Conservation (phyloP, 2,113 vertebrate species). For the Galeopterus variegatus region DNA sequence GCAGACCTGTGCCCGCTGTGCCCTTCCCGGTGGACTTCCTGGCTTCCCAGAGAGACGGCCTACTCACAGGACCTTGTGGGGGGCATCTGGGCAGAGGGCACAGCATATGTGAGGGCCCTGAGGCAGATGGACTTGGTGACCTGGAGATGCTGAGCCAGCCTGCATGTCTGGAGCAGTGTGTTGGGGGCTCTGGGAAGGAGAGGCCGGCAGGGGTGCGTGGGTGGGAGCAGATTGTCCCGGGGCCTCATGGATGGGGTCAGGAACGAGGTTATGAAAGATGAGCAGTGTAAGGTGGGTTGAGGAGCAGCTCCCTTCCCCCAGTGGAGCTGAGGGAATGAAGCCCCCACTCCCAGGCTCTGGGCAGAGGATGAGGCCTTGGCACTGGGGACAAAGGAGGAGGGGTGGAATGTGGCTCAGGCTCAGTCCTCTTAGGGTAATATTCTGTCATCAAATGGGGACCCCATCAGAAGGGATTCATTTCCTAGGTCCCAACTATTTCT, state of each 20-base stretch:
- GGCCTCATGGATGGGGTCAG: background rate
- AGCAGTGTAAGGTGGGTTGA: background rate
- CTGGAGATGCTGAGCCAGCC: background rate
- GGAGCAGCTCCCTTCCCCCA: fast-evolving
- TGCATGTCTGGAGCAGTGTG: background rate
- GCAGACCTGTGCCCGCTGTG: fast-evolving
- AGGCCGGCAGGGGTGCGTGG: too few species aligned
- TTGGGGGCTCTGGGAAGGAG: too few species aligned
- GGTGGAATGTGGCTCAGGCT: fast-evolving
- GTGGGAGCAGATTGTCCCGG: too few species aligned
- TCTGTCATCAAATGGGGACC: background rate
- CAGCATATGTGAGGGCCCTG: fast-evolving
- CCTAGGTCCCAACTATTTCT: background rate
- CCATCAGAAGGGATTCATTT: background rate
- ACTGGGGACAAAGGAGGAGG: background rate
- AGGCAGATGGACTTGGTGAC: background rate
- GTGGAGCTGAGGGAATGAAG: background rate
- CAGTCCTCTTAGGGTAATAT: background rate
- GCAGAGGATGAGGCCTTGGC: background rate
- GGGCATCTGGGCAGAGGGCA: background rate
- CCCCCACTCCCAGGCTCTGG: background rate
- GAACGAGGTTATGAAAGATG: background rate
- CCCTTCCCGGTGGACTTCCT: background rate
- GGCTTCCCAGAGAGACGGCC: background rate
- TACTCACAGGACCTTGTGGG: background rate